Percentiles rank a stretch among this genome's conserved stretches.
Evolutionary conservation across 2,113 vertebrate genomes (phyloP).

Genomic region (Anguilla japonica): DNA sequence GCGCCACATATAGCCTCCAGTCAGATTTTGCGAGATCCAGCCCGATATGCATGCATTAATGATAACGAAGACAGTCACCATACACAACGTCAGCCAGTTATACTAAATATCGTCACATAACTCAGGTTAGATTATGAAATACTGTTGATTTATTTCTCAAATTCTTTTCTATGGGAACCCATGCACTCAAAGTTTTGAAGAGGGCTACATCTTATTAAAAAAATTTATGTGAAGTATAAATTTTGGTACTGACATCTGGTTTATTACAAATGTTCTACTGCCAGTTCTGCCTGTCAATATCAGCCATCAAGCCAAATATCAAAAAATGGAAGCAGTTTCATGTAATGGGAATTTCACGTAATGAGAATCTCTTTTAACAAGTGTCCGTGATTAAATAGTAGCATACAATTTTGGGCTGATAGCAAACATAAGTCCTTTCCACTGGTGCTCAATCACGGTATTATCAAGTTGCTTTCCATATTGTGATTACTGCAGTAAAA

Average conservation of each 20-base stretch:
- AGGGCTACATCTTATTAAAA: background rate
- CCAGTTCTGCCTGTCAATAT: background rate
- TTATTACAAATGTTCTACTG: background rate
- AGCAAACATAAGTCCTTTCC: background rate
- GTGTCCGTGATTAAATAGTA: too few relatives aligned
- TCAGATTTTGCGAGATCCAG: background rate
- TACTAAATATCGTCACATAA: background rate
- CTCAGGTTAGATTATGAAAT: background rate
- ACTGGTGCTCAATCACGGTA: background rate
- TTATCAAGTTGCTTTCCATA: background rate
- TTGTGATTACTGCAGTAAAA: background rate
- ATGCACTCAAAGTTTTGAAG: background rate
- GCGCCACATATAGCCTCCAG: background rate
- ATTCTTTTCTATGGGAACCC: background rate
- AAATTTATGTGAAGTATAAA: background rate
- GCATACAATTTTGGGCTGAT: too few relatives aligned
- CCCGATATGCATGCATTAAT: background rate
- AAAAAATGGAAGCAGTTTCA: background rate
- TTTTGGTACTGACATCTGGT: background rate
- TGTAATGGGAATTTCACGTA: background rate
- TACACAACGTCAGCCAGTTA: background rate
- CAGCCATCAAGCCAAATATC: background rate
- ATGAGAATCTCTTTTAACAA: too few relatives aligned
- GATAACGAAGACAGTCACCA: background rate
- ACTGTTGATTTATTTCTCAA: background rate